These are phyloP conservation scores for Tinea trinotella DNA, from an alignment of 2,888 invertebrate species.

Conservation along the genomic window DNA sequence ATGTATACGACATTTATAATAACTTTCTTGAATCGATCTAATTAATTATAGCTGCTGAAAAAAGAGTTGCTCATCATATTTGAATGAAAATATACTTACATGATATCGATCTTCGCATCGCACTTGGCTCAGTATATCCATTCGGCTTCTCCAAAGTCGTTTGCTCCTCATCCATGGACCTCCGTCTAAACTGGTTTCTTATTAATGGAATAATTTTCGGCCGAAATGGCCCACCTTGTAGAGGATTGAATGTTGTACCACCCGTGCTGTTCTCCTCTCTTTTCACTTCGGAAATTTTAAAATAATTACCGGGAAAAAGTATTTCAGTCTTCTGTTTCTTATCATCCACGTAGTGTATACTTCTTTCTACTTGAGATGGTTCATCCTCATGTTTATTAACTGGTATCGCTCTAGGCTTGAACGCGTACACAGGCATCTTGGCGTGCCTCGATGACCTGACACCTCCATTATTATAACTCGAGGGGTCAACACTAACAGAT, in stretches of 20 bases:
- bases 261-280: conserved; percentile 36
- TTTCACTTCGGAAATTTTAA: conserved; percentile 64
- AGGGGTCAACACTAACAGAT: conserved; percentile 39
- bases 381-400: conserved; percentile 35
- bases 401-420: conserved; percentile 52
- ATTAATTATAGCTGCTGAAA: background rate
- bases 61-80: no score
- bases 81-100: conserved; percentile 53
- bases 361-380: conserved; percentile 36
- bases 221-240: conserved; percentile 35
- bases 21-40: no score
- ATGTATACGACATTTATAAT: no score
- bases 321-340: conserved; percentile 46
- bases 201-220: conserved; percentile 54
- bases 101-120: conserved; percentile 57
- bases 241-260: conserved; percentile 28
- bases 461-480: conserved; percentile 31
- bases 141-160: conserved; percentile 47
- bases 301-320: conserved; percentile 66
- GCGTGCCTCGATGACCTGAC: conserved; percentile 24
- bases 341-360: conserved; percentile 44
- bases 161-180: conserved; percentile 45
- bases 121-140: conserved; percentile 38
- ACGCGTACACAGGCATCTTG: conserved; percentile 32
- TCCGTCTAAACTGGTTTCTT: conserved; percentile 43